Percentiles rank a stretch among this genome's conserved stretches.
Conservation (phyloP, 2,113 vertebrate species). For the Notarius lentiginosus region DNA sequence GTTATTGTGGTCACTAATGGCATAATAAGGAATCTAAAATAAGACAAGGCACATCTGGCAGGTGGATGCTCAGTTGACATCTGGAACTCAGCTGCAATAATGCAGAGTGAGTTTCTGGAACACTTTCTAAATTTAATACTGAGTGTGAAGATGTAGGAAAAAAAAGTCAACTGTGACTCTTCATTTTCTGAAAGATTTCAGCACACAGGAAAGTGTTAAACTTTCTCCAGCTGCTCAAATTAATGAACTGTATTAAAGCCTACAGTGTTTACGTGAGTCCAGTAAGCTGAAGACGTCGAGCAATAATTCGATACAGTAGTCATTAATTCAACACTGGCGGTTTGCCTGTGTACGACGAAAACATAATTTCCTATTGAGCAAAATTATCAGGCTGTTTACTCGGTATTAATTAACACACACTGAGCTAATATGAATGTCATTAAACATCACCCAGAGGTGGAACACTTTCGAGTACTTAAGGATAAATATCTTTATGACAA, state of each 20-base stretch:
- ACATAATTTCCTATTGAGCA: slow-evolving; percentile 28
- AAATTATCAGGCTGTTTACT: slow-evolving; percentile 16
- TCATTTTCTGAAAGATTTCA: slow-evolving; percentile 1
- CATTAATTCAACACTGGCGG: not conserved
- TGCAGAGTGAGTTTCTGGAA: not conserved
- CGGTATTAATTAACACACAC: slow-evolving; percentile 30
- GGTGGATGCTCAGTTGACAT: slow-evolving; percentile 11
- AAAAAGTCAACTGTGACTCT: not conserved
- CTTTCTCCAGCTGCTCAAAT: not conserved
- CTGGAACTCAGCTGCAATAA: not conserved
- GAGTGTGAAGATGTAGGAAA: not conserved
- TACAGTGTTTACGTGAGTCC: not conserved
- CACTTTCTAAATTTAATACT: not conserved
- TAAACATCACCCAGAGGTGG: slow-evolving; percentile 30
- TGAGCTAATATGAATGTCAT: slow-evolving; percentile 25
- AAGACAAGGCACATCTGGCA: slow-evolving; percentile 35
- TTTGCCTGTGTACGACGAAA: not conserved
- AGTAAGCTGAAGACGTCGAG: not conserved
- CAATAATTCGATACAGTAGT: not conserved
- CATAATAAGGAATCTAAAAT: slow-evolving; percentile 6
- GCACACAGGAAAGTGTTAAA: not conserved
- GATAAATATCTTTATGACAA: slow-evolving; percentile 25
- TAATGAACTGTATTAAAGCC: not conserved
- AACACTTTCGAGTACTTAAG: slow-evolving; percentile 13
- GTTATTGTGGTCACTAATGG: slow-evolving; percentile 8